Conservation (phyloP, 2,113 vertebrate species). For the Seriola rivoliana region DNA sequence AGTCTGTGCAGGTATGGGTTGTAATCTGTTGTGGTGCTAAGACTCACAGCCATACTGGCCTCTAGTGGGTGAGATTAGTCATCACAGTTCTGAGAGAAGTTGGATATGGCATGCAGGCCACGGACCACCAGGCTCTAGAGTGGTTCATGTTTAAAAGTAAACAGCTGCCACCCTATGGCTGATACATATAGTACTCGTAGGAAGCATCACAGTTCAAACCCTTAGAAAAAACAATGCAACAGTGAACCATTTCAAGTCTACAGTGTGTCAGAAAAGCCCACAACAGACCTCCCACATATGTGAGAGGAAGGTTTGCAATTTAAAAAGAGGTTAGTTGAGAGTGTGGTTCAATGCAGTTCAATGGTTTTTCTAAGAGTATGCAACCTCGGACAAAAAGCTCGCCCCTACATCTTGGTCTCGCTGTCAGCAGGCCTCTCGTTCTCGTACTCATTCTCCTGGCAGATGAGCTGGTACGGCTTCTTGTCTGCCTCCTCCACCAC, state of each 20-base stretch:
- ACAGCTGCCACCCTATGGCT: constrained; percentile 39
- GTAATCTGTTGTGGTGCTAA: not conserved
- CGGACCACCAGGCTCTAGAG: constrained; percentile 18
- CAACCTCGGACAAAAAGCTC: not conserved
- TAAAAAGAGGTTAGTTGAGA: constrained; percentile 22
- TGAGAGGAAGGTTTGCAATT: constrained; percentile 21
- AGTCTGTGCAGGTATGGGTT: constrained; percentile 9
- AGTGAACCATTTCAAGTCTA: constrained; percentile 35
- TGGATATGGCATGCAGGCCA: constrained; percentile 26
- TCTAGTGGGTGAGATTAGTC: constrained; percentile 56
- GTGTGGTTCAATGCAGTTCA: constrained; percentile 27
- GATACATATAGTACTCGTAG: constrained; percentile 10
- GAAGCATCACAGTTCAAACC: constrained; percentile 18
- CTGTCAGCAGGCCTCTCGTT: constrained; percentile 87
- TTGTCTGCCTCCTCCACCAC: constrained; percentile 94
- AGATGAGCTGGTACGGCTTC: constrained; percentile 92
- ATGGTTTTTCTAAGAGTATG: constrained; percentile 3
- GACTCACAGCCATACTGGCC: constrained; percentile 53
- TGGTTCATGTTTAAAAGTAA: constrained; percentile 41
- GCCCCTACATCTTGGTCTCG: constrained; percentile 94
- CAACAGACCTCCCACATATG: constrained; percentile 22
- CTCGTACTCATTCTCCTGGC: constrained; percentile 88
- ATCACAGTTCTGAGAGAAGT: constrained; percentile 45
- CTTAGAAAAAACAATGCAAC: constrained; percentile 29
- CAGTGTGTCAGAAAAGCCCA: constrained; percentile 3